Base-by-base conservation (phyloP, 53 echinoderm and acorn worm species). In the Arbacia lixula region DNA sequence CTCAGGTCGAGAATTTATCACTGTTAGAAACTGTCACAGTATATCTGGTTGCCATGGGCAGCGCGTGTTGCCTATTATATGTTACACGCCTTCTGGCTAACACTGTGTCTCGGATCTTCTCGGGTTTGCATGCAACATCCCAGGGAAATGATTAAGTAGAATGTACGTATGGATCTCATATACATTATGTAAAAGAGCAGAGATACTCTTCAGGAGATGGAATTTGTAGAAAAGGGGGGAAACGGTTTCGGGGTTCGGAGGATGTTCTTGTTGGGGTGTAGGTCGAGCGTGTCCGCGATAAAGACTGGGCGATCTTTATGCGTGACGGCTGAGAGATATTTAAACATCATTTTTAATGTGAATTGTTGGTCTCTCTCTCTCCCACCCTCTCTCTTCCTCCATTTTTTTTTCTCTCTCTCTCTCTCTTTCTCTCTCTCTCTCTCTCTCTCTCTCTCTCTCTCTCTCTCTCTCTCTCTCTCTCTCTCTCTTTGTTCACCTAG, bases 11-110 rank as follows among this genome's bases (percentile, higher is more conserved):
- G 82, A 63, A 81, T 81, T 81, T 81, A 81, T 81, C 82, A 81
- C 82, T 81, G 82, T 63, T 63, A 81, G 82, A 81, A 81, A 62
- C 82, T 81, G 82, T 81, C 82, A 81, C 82, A 81, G 82, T 41
- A 81, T 81, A 62, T 42, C 82, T 58, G 5, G 40, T 16, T 29
- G 64, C 63, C 82, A 40, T 2, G 46, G 82, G 82, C 63, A 46
- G 82, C 63, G 82, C 82, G 82, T 81, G 82, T 81, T 81, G 38
- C 32, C 82, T 81, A 81, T 81, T 81, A 81, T 81, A 64, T 50
- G 39, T 63, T 81, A 81, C 63, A 62, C 21, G 64, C 82, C 82
- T 81, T 30, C 12, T 43, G 64, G 82, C 43, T 43, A 62, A 4
- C 27, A 5, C 60, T 77, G 21, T 74, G 74, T 34, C 50, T 42